Percentiles rank a stretch among this genome's conserved stretches.
Evolutionary conservation across 64 coral and sea anemone genomes (phyloP).

Genomic region (Montipora capricornis): DNA sequence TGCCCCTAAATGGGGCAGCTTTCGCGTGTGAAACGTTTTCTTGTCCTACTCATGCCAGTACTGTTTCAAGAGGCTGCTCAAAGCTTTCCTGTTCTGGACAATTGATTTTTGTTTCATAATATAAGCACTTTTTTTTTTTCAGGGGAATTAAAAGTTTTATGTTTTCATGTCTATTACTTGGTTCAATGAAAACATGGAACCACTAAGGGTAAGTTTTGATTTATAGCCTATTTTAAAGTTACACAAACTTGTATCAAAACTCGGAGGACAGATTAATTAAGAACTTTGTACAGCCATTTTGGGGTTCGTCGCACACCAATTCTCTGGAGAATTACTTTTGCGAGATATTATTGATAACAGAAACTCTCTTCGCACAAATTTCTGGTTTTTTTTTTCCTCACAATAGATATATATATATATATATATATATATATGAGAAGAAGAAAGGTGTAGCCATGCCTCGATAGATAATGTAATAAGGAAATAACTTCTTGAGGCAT

Average conservation of each 20-base stretch:
- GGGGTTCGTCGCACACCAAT: neutral
- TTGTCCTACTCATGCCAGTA: neutral
- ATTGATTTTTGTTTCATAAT: conserved; percentile 4
- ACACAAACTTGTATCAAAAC: conserved; percentile 3
- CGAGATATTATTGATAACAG: neutral
- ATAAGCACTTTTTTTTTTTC: neutral
- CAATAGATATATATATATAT: too few species aligned
- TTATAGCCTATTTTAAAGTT: conserved; percentile 6
- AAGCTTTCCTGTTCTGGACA: conserved; percentile 2
- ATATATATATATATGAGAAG: too few species aligned
- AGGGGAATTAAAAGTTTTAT: conserved; percentile 4
- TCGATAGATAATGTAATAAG: too few species aligned
- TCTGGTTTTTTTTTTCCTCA: too few species aligned
- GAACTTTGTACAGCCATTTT: neutral
- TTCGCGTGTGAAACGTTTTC: conserved; percentile 7
- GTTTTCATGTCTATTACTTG: conserved; percentile 6
- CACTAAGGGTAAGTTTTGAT: conserved; percentile 2
- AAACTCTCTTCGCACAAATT: conserved; percentile 6
- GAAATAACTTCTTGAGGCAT: too few species aligned
- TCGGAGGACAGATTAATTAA: conserved; percentile 7
- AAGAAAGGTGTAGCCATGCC: too few species aligned
- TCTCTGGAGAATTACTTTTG: conserved; percentile 8
- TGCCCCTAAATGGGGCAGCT: neutral
- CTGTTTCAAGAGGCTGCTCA: conserved; percentile 3
- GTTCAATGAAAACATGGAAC: conserved; percentile 4